phyloP scores from a whole-genome alignment of 2,888 invertebrate species.

The Euzetes globulus region DNA sequence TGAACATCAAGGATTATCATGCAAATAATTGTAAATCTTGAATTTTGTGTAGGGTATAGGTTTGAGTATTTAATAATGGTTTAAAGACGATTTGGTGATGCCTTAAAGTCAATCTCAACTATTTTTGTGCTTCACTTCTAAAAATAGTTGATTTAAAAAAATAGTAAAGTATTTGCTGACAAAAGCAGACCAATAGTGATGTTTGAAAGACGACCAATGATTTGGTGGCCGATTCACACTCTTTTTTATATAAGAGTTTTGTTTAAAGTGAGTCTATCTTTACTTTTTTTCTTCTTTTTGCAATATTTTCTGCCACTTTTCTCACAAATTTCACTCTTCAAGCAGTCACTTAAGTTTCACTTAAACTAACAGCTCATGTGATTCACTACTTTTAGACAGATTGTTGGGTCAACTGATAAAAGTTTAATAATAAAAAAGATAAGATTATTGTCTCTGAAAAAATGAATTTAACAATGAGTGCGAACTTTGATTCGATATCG shows the following conservation, averaged over 20 bases:
- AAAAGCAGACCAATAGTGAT: slow-evolving; percentile 20
- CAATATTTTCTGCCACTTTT: background rate
- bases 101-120: background rate
- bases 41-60: no score
- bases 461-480: background rate
- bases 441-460: background rate
- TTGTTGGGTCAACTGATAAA: background rate
- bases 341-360: slow-evolving; percentile 5
- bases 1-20: no score
- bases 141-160: slow-evolving; percentile 5
- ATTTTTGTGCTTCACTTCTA: background rate
- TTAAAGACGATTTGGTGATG: no score
- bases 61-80: background rate
- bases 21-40: no score
- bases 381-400: background rate
- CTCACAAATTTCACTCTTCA: background rate
- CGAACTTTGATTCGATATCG: background rate
- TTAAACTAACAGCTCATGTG: background rate
- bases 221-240: background rate
- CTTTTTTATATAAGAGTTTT: background rate
- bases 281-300: background rate
- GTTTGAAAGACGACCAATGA: background rate
- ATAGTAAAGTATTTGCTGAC: slow-evolving; percentile 11
- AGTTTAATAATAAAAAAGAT: background rate
- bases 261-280: background rate